These are phyloP conservation scores for Himalopsyche japonica DNA, from an alignment of 2,888 invertebrate species.

Conservation along the genomic window DNA sequence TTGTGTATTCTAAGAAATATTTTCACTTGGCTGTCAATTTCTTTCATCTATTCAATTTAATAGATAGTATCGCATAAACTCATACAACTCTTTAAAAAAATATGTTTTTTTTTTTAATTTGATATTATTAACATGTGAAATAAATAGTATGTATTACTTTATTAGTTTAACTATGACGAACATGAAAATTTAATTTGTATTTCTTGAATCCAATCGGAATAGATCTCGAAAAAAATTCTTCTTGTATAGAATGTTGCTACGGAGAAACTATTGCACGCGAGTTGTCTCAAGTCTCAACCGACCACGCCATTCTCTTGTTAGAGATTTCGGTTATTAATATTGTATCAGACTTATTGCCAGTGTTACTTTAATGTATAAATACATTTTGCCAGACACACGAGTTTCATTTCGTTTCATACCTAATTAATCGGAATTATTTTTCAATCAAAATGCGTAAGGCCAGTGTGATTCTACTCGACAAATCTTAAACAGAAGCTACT, in stretches of 20 bases:
- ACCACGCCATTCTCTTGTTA: slow-evolving; percentile 34
- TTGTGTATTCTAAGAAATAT: no score
- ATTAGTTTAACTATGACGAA: not conserved
- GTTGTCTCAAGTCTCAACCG: not conserved
- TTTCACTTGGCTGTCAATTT: no score
- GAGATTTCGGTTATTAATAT: slow-evolving; percentile 12
- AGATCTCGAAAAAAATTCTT: not conserved
- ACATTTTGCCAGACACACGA: not conserved
- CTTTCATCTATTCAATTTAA: no score
- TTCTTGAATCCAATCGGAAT: no score
- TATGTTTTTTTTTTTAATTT: no score
- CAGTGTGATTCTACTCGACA: not conserved
- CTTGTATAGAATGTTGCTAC: not conserved
- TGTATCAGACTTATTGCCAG: not conserved
- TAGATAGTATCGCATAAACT: no score
- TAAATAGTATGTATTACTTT: no score
- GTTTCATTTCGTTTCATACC: not conserved
- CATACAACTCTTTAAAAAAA: no score
- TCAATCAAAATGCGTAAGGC: not conserved
- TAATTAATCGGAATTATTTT: not conserved
- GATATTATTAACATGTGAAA: no score
- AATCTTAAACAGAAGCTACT: no score
- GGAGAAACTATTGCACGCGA: not conserved
- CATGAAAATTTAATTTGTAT: not conserved
- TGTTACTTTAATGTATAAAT: not conserved